Percentiles rank a stretch among this genome's conserved stretches.
phyloP scores from a whole-genome alignment of 2,888 invertebrate species.

The Eubasilissa splendida region DNA sequence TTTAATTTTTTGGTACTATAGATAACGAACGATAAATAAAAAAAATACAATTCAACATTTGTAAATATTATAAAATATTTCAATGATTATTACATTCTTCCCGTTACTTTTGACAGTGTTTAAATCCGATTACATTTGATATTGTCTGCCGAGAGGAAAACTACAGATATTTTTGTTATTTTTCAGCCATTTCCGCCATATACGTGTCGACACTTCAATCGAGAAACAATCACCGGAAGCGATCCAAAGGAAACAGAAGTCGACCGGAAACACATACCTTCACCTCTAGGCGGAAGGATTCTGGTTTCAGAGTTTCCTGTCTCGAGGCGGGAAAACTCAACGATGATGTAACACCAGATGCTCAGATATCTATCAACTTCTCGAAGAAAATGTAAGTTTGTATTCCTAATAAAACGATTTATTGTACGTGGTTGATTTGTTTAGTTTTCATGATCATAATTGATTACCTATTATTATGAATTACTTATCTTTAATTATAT shows the following conservation, averaged over 20 bases:
- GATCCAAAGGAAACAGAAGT: constrained; percentile 42
- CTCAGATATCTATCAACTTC: constrained; percentile 10
- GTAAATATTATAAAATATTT: no score
- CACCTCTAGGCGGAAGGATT: constrained; percentile 40
- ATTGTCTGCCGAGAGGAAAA: no score
- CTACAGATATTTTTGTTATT: constrained; percentile 10
- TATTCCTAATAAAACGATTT: not conserved
- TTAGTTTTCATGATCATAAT: no score
- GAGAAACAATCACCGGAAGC: constrained; percentile 40
- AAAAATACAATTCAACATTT: no score
- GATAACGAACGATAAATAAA: no score
- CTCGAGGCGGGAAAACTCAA: constrained; percentile 10
- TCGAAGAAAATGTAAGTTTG: not conserved
- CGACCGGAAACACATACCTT: constrained; percentile 43
- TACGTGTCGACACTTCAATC: constrained; percentile 32
- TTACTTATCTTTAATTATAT: no score
- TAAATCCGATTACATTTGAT: no score
- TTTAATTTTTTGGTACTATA: no score
- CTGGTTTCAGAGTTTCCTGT: constrained; percentile 34
- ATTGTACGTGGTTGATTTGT: no score
- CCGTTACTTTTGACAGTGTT: no score
- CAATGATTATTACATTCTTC: no score
- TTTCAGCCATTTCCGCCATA: constrained; percentile 34
- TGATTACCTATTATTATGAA: no score
- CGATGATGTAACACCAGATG: not conserved